phyloP scores from a whole-genome alignment of 2,888 invertebrate genomes.

The Trilocha varians region DNA sequence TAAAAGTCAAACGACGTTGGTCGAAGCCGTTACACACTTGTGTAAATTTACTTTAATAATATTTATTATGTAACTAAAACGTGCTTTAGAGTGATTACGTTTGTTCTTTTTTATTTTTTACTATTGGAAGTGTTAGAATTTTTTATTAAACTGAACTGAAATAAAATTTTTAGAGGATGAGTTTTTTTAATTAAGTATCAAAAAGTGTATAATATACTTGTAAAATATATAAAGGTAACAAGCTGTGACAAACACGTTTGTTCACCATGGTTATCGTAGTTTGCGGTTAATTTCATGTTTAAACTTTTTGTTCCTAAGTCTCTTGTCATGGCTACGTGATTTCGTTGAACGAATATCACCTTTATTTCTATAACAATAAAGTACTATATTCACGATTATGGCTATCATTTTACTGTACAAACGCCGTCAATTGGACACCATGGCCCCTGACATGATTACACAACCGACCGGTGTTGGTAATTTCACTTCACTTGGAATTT shows the following conservation, averaged over 20 bases:
- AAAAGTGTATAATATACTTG: too few species aligned
- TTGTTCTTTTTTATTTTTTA: not conserved
- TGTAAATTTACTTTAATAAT: not conserved
- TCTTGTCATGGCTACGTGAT: not conserved
- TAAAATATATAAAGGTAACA: too few species aligned
- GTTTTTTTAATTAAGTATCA: too few species aligned
- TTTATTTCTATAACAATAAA: not conserved
- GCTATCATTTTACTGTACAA: not conserved
- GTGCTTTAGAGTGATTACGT: not conserved
- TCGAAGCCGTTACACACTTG: not conserved
- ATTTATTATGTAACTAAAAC: too few species aligned
- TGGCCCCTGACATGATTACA: not conserved
- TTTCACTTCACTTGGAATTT: not conserved
- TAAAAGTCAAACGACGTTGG: not conserved
- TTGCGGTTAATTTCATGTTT: not conserved
- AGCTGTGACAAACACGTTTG: not conserved
- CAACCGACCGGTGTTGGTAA: not conserved
- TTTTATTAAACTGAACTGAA: too few species aligned
- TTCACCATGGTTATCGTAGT: not conserved
- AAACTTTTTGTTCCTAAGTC: not conserved
- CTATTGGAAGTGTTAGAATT: too few species aligned
- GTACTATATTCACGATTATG: not conserved
- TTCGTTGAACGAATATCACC: not conserved
- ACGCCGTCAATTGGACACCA: slow-evolving; percentile 1
- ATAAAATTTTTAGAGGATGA: too few species aligned